phyloP scores from a whole-genome alignment of 2,888 invertebrate genomes.

The Ecdyonurus torrentis region DNA sequence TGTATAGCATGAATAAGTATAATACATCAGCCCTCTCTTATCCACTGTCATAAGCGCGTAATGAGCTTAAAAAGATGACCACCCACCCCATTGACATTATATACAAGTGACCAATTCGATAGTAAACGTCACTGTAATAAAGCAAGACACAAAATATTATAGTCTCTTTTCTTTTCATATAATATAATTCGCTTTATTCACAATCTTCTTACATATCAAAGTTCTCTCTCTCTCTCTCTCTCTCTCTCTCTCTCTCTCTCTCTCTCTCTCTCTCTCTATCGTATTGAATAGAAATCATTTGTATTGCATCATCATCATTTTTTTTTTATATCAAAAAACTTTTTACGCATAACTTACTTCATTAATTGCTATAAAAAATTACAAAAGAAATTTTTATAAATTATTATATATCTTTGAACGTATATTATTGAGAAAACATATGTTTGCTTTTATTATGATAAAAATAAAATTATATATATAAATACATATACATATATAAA shows the following conservation, averaged over 20 bases:
- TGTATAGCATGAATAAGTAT: neutral
- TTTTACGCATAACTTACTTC: neutral
- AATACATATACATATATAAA: neutral
- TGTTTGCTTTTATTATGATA: neutral
- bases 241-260: neutral
- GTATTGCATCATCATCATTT: neutral
- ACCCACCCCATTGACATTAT: neutral
- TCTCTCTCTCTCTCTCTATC: neutral
- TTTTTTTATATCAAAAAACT: neutral
- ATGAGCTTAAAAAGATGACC: neutral
- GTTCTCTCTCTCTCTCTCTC: conserved; percentile 1
- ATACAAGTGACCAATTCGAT: too few species aligned
- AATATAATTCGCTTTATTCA: too few species aligned
- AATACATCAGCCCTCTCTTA: neutral
- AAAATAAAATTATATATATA: neutral
- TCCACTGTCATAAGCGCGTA: neutral
- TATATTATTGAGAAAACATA: neutral
- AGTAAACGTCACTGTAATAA: too few species aligned
- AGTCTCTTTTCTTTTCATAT: too few species aligned
- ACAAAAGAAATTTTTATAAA: neutral
- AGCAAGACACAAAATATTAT: too few species aligned
- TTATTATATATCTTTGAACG: neutral
- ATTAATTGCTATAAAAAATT: neutral
- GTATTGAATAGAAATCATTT: neutral
- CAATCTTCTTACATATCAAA: too few species aligned